phyloP scores from a whole-genome alignment of 2,797 vertebrate genomes.

The Merluccius polli region DNA sequence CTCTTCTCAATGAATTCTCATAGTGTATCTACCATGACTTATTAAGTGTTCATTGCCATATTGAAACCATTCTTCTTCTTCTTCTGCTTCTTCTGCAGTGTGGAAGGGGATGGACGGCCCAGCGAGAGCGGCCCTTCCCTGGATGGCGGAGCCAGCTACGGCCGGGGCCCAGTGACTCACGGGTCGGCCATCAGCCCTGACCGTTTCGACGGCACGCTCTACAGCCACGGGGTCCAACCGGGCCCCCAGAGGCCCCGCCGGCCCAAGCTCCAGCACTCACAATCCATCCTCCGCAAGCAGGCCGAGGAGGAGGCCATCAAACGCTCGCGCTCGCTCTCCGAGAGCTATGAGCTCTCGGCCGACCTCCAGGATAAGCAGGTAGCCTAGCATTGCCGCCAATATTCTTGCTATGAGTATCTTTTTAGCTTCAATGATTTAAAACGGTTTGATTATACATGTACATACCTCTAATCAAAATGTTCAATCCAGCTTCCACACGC shows the following conservation, averaged over 20 bases:
- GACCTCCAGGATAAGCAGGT: slow-evolving; percentile 98
- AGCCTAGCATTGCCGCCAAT: not conserved
- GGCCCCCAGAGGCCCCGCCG: slow-evolving; percentile 85
- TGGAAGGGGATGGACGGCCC: slow-evolving; percentile 90
- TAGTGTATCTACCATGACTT: not conserved
- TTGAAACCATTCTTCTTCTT: not conserved
- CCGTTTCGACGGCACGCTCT: slow-evolving; percentile 82
- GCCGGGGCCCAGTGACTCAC: slow-evolving; percentile 82
- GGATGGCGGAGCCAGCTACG: slow-evolving; percentile 83
- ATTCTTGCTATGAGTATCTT: not conserved
- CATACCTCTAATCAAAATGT: not conserved
- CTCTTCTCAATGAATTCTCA: not conserved
- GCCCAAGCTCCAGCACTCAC: slow-evolving; percentile 92
- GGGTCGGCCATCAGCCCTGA: slow-evolving; percentile 87
- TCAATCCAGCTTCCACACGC: not conserved
- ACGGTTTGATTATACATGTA: not conserved
- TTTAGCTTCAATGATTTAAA: not conserved
- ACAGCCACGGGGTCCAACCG: slow-evolving; percentile 78
- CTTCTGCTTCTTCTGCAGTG: slow-evolving; percentile 66
- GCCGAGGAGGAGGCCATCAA: slow-evolving; percentile 98
- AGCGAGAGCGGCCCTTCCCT: slow-evolving; percentile 81
- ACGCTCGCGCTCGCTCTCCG: slow-evolving; percentile 90
- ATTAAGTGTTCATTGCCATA: not conserved
- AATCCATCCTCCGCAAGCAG: slow-evolving; percentile 95
- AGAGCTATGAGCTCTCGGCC: slow-evolving; percentile 98